phyloP scores from a whole-genome alignment of 1,140 invertebrate genomes.

The Caenorhabditis inopinata region DNA sequence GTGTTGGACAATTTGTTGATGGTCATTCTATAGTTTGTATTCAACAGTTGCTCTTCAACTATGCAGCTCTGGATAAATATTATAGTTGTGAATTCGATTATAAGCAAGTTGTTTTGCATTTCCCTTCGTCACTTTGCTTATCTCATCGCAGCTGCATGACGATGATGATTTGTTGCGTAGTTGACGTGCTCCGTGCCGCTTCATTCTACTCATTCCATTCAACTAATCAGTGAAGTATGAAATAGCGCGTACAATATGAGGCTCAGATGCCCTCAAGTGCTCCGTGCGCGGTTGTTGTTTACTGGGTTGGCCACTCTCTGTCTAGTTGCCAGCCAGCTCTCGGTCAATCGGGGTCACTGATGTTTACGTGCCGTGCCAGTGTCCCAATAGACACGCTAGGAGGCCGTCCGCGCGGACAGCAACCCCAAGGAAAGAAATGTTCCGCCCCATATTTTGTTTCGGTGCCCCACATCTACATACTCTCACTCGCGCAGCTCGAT shows the following conservation, averaged over 20 bases:
- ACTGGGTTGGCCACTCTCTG: neutral
- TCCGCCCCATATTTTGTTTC: constrained; percentile 23
- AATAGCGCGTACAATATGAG: constrained; percentile 25
- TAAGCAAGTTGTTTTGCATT: constrained; percentile 29
- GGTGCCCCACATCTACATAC: neutral
- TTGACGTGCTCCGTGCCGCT: constrained; percentile 23
- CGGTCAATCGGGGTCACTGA: constrained; percentile 29
- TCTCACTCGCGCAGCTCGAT: neutral
- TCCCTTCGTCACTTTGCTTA: neutral
- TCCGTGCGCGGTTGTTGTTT: constrained; percentile 18
- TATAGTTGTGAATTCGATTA: constrained; percentile 10
- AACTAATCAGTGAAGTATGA: constrained; percentile 3
- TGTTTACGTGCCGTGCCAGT: constrained; percentile 33
- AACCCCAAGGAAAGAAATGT: neutral
- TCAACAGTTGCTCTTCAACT: neutral
- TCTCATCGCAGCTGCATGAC: constrained; percentile 31
- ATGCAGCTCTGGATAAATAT: neutral
- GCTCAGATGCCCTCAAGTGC: constrained; percentile 16
- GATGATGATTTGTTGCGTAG: constrained; percentile 10
- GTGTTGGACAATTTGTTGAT: too few species aligned
- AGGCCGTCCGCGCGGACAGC: neutral
- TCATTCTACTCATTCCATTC: neutral
- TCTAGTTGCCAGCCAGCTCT: constrained; percentile 26
- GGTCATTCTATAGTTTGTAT: too few species aligned
- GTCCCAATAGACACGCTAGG: constrained; percentile 21